Conservation (phyloP, 1,140 invertebrate species). For the Lepidostoma basale region DNA sequence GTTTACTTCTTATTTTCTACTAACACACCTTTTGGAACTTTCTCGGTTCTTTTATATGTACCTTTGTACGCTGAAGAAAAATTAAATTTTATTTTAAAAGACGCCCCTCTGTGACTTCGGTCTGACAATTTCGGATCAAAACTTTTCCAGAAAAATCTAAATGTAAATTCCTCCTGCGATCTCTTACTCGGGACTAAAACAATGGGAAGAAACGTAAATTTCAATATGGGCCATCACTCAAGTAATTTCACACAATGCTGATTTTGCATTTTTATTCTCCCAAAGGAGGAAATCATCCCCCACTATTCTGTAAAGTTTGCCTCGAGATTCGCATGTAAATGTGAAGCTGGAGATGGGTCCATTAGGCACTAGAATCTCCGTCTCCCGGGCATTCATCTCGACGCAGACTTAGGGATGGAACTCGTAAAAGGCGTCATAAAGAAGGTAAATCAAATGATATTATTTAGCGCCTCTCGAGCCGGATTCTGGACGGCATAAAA, state of each 20-base stretch:
- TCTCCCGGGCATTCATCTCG: not conserved
- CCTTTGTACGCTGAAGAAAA: not conserved
- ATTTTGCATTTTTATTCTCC: slow-evolving; percentile 10
- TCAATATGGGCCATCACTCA: slow-evolving; percentile 12
- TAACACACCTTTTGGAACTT: too few species aligned
- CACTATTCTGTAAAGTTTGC: slow-evolving; percentile 1
- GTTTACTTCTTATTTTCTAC: too few species aligned
- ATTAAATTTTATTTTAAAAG: not conserved
- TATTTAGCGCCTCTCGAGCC: too few species aligned
- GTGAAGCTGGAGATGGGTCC: not conserved
- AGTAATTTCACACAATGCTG: slow-evolving; percentile 4
- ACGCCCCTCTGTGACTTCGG: not conserved
- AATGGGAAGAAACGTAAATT: slow-evolving; percentile 10
- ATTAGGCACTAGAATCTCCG: not conserved
- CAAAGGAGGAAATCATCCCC: not conserved
- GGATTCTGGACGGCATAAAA: too few species aligned
- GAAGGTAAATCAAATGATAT: too few species aligned
- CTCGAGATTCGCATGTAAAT: slow-evolving; percentile 13
- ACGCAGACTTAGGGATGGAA: not conserved
- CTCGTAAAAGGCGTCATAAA: too few species aligned
- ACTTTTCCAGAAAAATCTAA: slow-evolving; percentile 9
- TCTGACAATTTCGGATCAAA: not conserved
- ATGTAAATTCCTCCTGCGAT: not conserved
- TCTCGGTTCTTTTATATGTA: not conserved
- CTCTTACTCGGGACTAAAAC: not conserved